These are phyloP conservation scores for Tolypeutes matacus DNA, from an alignment of 2,797 vertebrate species.

Conservation along the genomic window DNA sequence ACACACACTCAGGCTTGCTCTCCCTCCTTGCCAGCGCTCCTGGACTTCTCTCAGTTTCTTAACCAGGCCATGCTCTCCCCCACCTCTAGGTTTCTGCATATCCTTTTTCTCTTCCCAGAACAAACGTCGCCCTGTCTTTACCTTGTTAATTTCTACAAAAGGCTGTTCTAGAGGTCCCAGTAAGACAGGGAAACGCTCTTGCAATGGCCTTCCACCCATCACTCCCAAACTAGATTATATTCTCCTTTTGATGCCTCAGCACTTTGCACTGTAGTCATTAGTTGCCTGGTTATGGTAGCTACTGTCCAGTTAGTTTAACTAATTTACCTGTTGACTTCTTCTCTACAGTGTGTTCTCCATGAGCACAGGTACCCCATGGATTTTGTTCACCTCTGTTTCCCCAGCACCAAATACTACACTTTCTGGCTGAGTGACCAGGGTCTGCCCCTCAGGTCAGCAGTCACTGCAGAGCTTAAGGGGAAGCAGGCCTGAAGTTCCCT, in stretches of 20 bases:
- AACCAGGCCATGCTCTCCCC: background rate
- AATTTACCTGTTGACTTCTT: background rate
- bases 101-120: background rate
- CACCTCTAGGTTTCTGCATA: background rate
- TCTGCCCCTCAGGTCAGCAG: background rate
- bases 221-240: background rate
- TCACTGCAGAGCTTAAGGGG: background rate
- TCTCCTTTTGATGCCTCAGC: background rate
- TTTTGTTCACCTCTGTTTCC: background rate
- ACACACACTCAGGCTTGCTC: too few species aligned
- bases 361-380: background rate
- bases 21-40: too few species aligned
- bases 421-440: background rate
- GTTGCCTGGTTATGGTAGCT: background rate
- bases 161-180: background rate
- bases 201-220: background rate
- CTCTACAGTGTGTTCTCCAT: background rate
- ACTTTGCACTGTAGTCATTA: background rate
- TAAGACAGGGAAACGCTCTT: background rate
- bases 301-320: background rate
- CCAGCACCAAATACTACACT: background rate
- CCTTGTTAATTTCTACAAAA: background rate
- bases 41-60: background rate
- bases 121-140: background rate
- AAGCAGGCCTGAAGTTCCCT: background rate